These are phyloP conservation scores for Dasypus novemcinctus DNA, from an alignment of 2,113 vertebrate species.

Conservation along the genomic window DNA sequence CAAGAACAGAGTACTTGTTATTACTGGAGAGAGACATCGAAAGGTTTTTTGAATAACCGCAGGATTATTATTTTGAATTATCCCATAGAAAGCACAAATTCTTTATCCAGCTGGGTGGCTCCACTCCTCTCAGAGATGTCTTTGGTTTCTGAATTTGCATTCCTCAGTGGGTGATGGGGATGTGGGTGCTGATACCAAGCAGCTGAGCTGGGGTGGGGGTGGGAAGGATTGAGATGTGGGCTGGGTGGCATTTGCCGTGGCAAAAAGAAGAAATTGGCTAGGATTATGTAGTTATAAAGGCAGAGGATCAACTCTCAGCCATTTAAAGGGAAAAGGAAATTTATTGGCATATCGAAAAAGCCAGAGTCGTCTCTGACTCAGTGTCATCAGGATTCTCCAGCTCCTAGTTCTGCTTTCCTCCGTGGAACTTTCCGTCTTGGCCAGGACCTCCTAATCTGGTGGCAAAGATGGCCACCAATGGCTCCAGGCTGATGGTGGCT, in stretches of 20 bases:
- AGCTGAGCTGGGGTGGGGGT: background rate
- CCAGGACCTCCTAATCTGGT: background rate
- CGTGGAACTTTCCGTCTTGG: fast-evolving
- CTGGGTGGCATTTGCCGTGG: background rate
- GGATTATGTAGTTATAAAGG: background rate
- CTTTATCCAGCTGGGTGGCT: background rate
- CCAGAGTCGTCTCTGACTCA: background rate
- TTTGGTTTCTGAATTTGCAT: conserved; percentile 48
- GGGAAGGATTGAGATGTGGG: background rate
- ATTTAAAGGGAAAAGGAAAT: background rate
- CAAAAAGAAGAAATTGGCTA: background rate
- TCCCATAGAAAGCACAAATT: background rate
- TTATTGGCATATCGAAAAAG: background rate
- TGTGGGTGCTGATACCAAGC: background rate
- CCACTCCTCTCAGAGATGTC: background rate
- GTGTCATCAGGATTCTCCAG: background rate
- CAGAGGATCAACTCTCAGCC: background rate
- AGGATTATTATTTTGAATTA: background rate
- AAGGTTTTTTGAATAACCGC: background rate
- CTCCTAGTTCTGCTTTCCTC: background rate
- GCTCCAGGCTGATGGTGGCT: background rate
- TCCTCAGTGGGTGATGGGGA: background rate
- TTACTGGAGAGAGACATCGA: conserved; percentile 28
- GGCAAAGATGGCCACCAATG: background rate
- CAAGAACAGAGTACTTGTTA: background rate